Evolutionary conservation across 2,797 vertebrate species (phyloP).

Genomic region (Agapornis canus): DNA sequence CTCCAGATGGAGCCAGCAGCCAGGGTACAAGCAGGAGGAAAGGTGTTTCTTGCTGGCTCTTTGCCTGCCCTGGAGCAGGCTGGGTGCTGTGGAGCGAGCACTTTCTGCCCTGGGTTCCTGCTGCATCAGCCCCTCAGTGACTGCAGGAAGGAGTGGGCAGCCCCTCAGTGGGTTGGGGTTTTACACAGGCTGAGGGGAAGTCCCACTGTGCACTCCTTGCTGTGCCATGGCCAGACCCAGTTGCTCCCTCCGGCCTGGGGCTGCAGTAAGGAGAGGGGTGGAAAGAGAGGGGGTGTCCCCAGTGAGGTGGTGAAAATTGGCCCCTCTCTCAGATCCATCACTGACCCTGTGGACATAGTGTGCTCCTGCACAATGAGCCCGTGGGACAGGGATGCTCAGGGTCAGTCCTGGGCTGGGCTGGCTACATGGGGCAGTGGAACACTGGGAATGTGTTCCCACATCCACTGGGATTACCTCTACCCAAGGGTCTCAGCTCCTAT

Average conservation of each 20-base stretch:
- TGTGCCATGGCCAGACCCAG: not conserved
- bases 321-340: not conserved
- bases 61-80: not conserved
- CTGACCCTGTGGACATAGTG: not conserved
- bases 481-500: not conserved
- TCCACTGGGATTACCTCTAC: not conserved
- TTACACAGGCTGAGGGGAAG: not conserved
- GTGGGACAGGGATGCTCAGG: not conserved
- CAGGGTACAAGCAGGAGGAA: not conserved
- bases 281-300: not conserved
- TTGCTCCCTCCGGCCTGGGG: not conserved
- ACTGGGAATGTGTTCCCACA: fast-evolving
- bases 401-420: not conserved
- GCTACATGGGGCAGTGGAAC: not conserved
- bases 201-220: not conserved
- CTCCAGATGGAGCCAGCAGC: not conserved
- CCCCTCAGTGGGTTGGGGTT: not conserved
- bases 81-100: not conserved
- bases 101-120: not conserved
- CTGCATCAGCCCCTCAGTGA: not conserved
- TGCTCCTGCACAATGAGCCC: not conserved
- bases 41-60: not conserved
- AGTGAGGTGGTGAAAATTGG: not conserved
- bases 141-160: not conserved
- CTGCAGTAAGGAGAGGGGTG: not conserved